phyloP scores from a whole-genome alignment of 2,113 vertebrate genomes.

The Lagopus muta region DNA sequence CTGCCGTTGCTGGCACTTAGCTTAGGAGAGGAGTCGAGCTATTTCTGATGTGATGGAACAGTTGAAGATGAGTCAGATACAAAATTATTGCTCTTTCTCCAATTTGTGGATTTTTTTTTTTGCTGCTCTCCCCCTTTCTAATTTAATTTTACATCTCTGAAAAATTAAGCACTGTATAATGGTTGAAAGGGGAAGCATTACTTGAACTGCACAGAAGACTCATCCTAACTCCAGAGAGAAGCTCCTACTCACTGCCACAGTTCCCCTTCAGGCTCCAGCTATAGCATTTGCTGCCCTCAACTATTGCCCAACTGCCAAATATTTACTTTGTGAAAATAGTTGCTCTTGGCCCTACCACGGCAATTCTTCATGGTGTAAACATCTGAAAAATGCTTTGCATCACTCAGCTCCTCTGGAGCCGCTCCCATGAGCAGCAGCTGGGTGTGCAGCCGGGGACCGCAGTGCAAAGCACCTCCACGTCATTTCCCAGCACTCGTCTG shows the following conservation, averaged over 20 bases:
- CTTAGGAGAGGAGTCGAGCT: neutral
- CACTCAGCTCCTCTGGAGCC: neutral
- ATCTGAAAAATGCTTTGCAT: constrained; percentile 33
- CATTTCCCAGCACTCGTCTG: neutral
- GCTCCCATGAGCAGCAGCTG: constrained; percentile 2
- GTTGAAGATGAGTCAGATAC: constrained; percentile 11
- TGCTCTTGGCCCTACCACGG: neutral
- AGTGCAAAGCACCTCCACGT: constrained; percentile 11
- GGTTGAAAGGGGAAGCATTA: neutral
- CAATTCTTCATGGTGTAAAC: constrained; percentile 24
- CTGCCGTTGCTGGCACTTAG: neutral
- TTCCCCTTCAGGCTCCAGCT: neutral
- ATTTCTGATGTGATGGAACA: neutral
- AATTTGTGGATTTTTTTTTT: neutral
- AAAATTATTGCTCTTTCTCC: neutral
- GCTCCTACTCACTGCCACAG: neutral
- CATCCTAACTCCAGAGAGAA: neutral
- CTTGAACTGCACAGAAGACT: neutral
- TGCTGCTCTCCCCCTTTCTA: neutral
- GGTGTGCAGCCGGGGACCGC: constrained; percentile 12
- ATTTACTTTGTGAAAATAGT: constrained; percentile 30
- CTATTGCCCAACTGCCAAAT: neutral
- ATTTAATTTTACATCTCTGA: constrained; percentile 15
- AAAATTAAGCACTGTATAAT: neutral
- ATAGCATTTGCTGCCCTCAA: neutral